A percentile compares a stretch with the other conserved stretches of the same genome.
phyloP scores from a whole-genome alignment of 2,113 vertebrate genomes.

The Cyrtonyx montezumae region DNA sequence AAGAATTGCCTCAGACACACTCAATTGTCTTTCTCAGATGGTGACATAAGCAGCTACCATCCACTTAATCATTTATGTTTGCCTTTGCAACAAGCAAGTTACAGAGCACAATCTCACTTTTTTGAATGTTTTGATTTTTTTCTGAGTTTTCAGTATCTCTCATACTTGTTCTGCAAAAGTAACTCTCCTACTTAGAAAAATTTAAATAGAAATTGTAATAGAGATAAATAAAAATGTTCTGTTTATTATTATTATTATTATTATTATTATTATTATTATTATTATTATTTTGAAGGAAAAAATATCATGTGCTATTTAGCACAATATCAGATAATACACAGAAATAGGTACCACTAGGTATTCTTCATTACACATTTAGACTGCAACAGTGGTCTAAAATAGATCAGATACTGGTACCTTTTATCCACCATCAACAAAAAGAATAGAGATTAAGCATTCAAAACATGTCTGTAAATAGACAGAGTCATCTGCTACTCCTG shows the following conservation, averaged over 20 bases:
- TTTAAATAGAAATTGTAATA: neutral
- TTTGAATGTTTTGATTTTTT: neutral
- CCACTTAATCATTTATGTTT: neutral
- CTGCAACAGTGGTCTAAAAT: neutral
- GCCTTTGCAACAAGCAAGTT: neutral
- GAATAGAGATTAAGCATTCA: neutral
- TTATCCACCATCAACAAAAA: neutral
- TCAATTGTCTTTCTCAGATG: neutral
- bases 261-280: neutral
- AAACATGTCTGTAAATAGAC: neutral
- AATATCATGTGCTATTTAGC: neutral
- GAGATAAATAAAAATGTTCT: neutral
- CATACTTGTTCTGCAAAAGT: neutral
- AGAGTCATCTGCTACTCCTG: neutral
- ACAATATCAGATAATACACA: neutral
- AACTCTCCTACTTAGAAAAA: neutral
- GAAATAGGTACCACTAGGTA: neutral
- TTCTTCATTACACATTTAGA: neutral
- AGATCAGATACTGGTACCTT: conserved; percentile 12
- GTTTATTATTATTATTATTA: neutral
- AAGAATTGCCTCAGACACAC: neutral
- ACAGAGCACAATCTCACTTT: neutral
- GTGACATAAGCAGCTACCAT: neutral
- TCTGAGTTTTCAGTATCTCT: neutral
- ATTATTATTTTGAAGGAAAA: neutral